Percentiles rank a stretch among this genome's conserved stretches.
These are phyloP conservation scores for Synanthedon formicaeformis DNA, from an alignment of 2,888 invertebrate genomes.

Conservation along the genomic window DNA sequence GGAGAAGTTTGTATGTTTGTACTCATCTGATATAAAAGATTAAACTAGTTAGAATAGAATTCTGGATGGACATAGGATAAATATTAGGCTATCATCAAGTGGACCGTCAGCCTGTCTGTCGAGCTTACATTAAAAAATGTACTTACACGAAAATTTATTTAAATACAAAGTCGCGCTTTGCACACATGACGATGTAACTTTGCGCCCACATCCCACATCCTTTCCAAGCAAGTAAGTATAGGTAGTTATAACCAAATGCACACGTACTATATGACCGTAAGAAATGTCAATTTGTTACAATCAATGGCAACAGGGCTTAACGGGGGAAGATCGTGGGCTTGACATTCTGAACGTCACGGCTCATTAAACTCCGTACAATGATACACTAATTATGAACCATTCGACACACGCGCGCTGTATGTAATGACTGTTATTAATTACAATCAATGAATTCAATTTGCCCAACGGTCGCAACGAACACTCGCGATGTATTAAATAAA, in stretches of 20 bases:
- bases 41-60: no score
- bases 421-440: slow-evolving; percentile 51
- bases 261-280: slow-evolving; percentile 26
- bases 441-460: slow-evolving; percentile 23
- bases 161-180: neutral
- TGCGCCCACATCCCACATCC: slow-evolving; percentile 34
- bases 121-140: no score
- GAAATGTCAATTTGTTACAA: slow-evolving; percentile 43
- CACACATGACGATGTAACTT: slow-evolving; percentile 5
- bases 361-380: slow-evolving; percentile 56
- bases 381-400: slow-evolving; percentile 63
- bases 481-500: no score
- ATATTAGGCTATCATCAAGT: no score
- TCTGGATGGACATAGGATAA: no score
- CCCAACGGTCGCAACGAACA: slow-evolving; percentile 6
- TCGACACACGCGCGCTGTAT: slow-evolving; percentile 47
- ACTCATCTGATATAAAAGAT: no score
- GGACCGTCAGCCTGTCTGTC: no score
- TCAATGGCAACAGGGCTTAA: slow-evolving; percentile 38
- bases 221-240: slow-evolving; percentile 20
- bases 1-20: no score
- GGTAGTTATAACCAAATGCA: slow-evolving; percentile 12
- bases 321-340: slow-evolving; percentile 18
- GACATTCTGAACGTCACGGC: slow-evolving; percentile 31
- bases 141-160: no score